Conservation (phyloP, 2,888 invertebrate species). For the Eurytoma californica region DNA sequence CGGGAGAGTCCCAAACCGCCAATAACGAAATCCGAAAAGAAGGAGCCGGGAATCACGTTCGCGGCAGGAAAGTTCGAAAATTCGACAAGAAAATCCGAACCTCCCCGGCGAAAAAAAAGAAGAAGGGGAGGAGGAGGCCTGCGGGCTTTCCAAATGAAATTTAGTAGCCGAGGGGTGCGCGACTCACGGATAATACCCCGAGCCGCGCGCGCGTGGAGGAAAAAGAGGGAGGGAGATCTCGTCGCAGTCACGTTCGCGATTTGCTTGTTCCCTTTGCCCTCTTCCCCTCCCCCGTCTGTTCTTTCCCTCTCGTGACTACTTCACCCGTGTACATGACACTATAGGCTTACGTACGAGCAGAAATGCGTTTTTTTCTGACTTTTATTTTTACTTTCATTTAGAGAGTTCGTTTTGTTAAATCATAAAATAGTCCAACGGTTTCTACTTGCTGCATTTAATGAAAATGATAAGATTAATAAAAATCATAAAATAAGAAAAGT, state of each 20-base stretch:
- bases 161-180: conserved; percentile 44
- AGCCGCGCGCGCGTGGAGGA: background rate
- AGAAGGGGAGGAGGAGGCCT: background rate
- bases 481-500: too few species aligned
- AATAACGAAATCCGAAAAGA: conserved; percentile 10
- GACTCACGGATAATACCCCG: conserved; percentile 11
- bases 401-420: too few species aligned
- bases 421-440: too few species aligned
- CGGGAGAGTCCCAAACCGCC: too few species aligned
- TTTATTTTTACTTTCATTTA: too few species aligned
- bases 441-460: too few species aligned
- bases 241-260: conserved; percentile 48
- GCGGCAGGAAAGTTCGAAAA: conserved; percentile 5
- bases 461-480: too few species aligned
- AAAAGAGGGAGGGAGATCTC: conserved; percentile 20
- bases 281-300: background rate
- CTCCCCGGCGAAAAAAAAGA: background rate
- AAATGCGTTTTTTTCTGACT: too few species aligned
- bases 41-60: conserved; percentile 5
- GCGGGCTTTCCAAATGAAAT: conserved; percentile 47
- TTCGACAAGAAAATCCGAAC: conserved; percentile 18
- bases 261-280: conserved; percentile 33
- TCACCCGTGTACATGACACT: too few species aligned
- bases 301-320: too few species aligned
- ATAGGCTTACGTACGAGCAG: too few species aligned